Evolutionary conservation across 2,113 vertebrate species (phyloP), one percentile per base, ranked within the genome.

Genomic region (Xyrauchen texanus): DNA sequence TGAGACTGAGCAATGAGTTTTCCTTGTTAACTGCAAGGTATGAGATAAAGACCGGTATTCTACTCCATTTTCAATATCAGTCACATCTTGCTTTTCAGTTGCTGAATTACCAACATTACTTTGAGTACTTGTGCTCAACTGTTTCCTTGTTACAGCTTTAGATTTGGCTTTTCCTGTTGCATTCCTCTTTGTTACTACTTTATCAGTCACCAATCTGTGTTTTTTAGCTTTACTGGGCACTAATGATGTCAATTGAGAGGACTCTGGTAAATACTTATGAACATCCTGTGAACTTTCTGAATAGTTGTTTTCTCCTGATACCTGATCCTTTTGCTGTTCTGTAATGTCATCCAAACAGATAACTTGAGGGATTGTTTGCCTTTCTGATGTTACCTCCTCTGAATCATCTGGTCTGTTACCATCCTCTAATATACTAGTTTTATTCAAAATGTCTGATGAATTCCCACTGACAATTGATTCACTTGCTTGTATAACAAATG

Each of bases 191-290:
- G n/a, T 46, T 7, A 65, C 57, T 15, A 13, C 64, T 1, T 13
- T 61, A 0, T 4, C 55, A 11, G 61, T 15, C 3, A 85, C 74
- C 81, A 60, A 83, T 64, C 80, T 84, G 21, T 65, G 63, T 77
- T 87, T 91, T 66, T 89, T 89, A 4, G 77, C 21, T 75, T 81
- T 87, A 47, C 8, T 73, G 65, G 77, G 78, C 34, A 11, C 65
- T 82, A 6, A 70, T 7, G 4, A 5, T 61, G 34, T 65, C 53
- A 3, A 58, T 5, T 65, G 61, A 12, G 42, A 46, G 4, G 53
- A 8, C 10, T 87, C 63, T 13, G 51, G 60, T 3, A 9, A 57
- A 51, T 44, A 3, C 1, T 10, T 67, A 2, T 79, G 67, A 5
- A 58, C 4, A 45, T 46, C 6, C 9, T 12, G 52, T 45, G 60